Evolutionary conservation across 2,888 invertebrate genomes (phyloP), one percentile per base, ranked within the genome.

Genomic region (Siphonodentalium dalli): DNA sequence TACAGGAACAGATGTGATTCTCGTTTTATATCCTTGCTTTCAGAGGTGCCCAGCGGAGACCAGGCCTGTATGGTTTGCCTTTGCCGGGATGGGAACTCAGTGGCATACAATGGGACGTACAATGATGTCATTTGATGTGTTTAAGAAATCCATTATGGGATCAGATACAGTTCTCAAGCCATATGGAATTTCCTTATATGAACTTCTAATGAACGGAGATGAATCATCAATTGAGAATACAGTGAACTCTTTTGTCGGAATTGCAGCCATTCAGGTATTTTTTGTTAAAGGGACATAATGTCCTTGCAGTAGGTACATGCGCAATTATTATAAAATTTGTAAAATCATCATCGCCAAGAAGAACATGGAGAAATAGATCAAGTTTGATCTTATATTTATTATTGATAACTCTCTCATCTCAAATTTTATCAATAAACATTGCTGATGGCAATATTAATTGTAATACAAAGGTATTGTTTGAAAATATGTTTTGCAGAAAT

Each of bases 1-100:
- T n/a, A n/a, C n/a, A n/a, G n/a, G n/a, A n/a, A n/a, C n/a, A n/a
- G n/a, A n/a, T n/a, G n/a, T n/a, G n/a, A n/a, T n/a, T n/a, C n/a
- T n/a, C 13, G 23, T n/a, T n/a, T 26, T 28, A 29, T 26, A 11
- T n/a, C 31, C 34, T 24, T 46, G 9, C 18, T 63, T 64, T n/a
- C 63, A 79, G 75, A 70, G 75, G 54, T 65, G 68, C 23, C 45
- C 69, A 5, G 41, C 85, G 13, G 89, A 89, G 35, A 86, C 87
- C 60, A 87, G 91, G 13, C 93, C 96, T 1, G 84, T 97, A 49
- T 98, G 96, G 93, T 98, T 88, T 82, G 87, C 98, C 61, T 98
- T 94, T 84, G 90, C 95, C 39, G 99, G 99, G 55, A 98, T 99
- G 98, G 98, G 98, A 13, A 90, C 92, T 35, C 98, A 98, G 84